These are phyloP conservation scores for Lycocorax pyrrhopterus DNA, from an alignment of 2,113 vertebrate genomes.

Conservation along the genomic window DNA sequence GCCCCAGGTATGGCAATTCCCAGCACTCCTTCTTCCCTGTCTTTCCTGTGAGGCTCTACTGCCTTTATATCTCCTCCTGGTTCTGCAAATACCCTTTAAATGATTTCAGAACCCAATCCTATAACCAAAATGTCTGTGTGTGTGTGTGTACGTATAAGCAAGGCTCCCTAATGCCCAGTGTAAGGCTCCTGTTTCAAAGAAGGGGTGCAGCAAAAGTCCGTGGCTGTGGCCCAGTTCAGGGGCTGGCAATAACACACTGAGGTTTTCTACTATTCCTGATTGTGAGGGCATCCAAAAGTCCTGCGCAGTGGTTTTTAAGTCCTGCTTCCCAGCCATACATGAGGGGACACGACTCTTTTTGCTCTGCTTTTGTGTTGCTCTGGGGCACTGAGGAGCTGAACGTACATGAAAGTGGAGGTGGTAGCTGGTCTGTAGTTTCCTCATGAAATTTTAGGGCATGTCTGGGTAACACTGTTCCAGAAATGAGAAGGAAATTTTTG, in stretches of 20 bases:
- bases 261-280: neutral
- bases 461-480: neutral
- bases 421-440: neutral
- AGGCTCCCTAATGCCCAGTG: neutral
- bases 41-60: neutral
- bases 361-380: neutral
- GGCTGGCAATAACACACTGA: neutral
- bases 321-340: neutral
- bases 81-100: neutral
- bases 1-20: neutral
- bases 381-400: neutral
- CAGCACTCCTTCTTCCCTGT: neutral
- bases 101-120: neutral
- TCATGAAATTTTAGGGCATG: conserved; percentile 17
- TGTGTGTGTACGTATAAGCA: neutral
- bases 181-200: neutral
- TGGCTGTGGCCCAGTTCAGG: neutral
- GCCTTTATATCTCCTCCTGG: neutral
- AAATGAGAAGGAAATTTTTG: neutral
- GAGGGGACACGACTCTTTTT: rapidly evolving
- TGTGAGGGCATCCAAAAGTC: neutral
- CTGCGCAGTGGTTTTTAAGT: rapidly evolving
- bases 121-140: neutral
- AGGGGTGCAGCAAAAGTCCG: neutral
- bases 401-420: rapidly evolving